A percentile compares a stretch with the other conserved stretches of the same genome.
phyloP scores from a whole-genome alignment of 2,113 vertebrate species.

The Ceyx cyanopectus region DNA sequence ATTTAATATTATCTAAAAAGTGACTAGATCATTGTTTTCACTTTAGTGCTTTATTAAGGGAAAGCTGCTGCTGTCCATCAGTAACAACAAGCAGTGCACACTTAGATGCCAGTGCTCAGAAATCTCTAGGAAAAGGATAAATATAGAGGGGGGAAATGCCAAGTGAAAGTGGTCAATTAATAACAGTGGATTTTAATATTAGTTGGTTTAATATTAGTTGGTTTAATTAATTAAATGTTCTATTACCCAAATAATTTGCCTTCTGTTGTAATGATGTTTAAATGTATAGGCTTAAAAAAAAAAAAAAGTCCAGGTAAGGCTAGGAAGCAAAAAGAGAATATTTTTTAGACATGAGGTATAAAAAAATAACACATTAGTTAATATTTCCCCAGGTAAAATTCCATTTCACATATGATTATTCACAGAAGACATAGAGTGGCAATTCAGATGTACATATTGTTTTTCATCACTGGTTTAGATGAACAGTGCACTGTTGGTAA shows the following conservation, averaged over 20 bases:
- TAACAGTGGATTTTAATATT: neutral
- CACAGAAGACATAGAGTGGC: neutral
- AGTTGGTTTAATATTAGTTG: slow-evolving; percentile 38
- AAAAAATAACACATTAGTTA: neutral
- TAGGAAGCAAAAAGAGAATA: neutral
- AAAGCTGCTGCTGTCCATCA: neutral
- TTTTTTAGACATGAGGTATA: neutral
- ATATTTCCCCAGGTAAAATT: neutral
- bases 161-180: neutral
- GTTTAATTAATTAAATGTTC: slow-evolving; percentile 34
- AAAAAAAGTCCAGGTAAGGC: neutral
- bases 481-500: neutral
- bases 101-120: neutral
- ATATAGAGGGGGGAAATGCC: neutral
- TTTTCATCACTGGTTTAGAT: neutral
- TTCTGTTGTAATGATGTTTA: slow-evolving; percentile 8
- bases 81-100: neutral
- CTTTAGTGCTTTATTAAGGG: slow-evolving; percentile 12
- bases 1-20: slow-evolving; percentile 27
- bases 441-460: neutral
- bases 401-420: neutral
- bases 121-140: slow-evolving; percentile 9
- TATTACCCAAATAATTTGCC: neutral
- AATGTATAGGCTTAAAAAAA: neutral
- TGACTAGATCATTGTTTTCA: neutral